phyloP scores from a whole-genome alignment of 2,797 vertebrate species.

The Sebastolobus alascanus region DNA sequence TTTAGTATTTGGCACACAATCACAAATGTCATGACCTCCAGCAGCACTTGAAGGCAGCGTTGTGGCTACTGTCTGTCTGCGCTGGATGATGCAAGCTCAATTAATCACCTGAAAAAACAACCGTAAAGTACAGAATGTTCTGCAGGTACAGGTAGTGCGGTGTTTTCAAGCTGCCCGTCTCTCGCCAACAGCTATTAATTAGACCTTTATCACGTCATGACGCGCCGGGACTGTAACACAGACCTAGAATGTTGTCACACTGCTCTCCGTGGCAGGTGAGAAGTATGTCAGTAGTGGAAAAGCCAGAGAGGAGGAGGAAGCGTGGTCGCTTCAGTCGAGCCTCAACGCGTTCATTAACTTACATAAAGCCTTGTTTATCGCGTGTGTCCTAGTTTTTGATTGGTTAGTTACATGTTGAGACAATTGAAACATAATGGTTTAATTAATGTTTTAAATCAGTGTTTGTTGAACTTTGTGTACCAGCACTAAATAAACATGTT shows the following conservation, averaged over 20 bases:
- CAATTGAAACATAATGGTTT: not conserved
- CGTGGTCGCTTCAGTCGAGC: not conserved
- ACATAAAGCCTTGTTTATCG: constrained; percentile 30
- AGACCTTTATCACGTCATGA: constrained; percentile 27
- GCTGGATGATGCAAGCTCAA: constrained; percentile 4
- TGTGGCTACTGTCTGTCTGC: fast-evolving
- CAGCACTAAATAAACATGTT: not conserved
- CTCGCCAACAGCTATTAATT: constrained; percentile 44
- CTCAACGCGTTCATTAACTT: constrained; percentile 28
- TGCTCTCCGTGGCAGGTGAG: constrained; percentile 11
- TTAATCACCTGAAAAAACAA: constrained; percentile 24
- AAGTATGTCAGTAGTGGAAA: constrained; percentile 8
- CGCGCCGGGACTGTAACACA: constrained; percentile 28
- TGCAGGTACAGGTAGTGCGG: constrained; percentile 46
- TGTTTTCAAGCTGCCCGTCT: constrained; percentile 22
- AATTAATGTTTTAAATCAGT: not conserved
- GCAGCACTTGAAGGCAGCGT: not conserved
- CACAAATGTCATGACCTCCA: not conserved
- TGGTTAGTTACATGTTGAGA: not conserved
- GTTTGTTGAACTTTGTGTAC: not conserved
- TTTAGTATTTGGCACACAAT: not conserved
- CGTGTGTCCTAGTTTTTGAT: not conserved
- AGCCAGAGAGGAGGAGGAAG: not conserved
- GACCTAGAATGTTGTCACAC: constrained; percentile 6
- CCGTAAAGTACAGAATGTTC: constrained; percentile 68